Conservation (phyloP, 2,888 invertebrate species). For the Cyclophora albipunctata region DNA sequence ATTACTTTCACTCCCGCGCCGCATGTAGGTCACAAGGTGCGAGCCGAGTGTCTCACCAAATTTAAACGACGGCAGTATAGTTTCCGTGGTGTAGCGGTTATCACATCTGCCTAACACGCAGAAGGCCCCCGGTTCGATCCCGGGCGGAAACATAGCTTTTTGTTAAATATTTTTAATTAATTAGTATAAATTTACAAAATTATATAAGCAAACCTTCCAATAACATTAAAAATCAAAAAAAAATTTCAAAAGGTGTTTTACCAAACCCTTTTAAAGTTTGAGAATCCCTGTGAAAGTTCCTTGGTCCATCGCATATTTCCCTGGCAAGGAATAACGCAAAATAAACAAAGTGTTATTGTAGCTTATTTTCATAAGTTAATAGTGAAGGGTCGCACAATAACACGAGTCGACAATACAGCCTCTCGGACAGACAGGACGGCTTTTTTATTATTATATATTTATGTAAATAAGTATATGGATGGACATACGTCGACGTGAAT, state of each 20-base stretch:
- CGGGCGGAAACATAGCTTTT: slow-evolving; percentile 82
- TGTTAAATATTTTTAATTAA: background rate
- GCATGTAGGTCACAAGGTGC: background rate
- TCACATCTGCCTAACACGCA: slow-evolving; percentile 94
- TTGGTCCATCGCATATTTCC: slow-evolving; percentile 56
- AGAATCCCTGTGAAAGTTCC: slow-evolving; percentile 34
- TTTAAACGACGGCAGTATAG: slow-evolving; percentile 23
- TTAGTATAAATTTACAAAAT: background rate
- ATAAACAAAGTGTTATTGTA: slow-evolving; percentile 73
- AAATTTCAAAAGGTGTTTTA: background rate
- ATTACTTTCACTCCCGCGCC: slow-evolving; percentile 14
- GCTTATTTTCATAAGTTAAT: slow-evolving; percentile 75
- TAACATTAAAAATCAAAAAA: background rate
- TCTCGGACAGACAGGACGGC: slow-evolving; percentile 25
- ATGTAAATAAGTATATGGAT: slow-evolving; percentile 33
- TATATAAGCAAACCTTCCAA: no score
- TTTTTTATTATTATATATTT: slow-evolving; percentile 35
- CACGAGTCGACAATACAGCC: slow-evolving; percentile 15
- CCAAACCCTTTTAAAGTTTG: slow-evolving; percentile 30
- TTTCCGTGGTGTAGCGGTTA: slow-evolving; percentile 93
- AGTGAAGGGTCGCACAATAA: slow-evolving; percentile 36
- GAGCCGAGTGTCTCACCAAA: background rate
- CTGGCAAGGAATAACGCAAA: slow-evolving; percentile 64
- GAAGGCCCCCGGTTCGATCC: slow-evolving; percentile 93
- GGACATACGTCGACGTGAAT: slow-evolving; percentile 19